phyloP scores from a whole-genome alignment of 2,888 invertebrate genomes.

The Lochmaea crataegi region DNA sequence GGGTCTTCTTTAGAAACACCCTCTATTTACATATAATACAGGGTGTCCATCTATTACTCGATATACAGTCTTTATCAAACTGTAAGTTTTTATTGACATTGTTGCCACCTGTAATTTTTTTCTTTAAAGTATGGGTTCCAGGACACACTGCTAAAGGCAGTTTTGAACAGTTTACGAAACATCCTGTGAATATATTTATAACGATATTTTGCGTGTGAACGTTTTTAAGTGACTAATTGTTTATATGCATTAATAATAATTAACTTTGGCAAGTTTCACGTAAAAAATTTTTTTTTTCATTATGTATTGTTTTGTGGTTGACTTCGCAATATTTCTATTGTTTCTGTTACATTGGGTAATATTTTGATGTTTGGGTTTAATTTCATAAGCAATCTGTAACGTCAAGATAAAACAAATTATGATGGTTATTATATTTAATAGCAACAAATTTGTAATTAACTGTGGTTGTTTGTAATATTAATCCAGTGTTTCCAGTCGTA shows the following conservation, averaged over 20 bases:
- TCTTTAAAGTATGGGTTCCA: too few species aligned
- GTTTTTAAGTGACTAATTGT: conserved; percentile 26
- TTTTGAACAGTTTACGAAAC: neutral
- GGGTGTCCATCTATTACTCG: too few species aligned
- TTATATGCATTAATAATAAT: conserved; percentile 27
- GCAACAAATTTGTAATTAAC: neutral
- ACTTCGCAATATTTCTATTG: conserved; percentile 19
- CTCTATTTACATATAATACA: too few species aligned
- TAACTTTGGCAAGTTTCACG: conserved; percentile 24
- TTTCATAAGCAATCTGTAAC: conserved; percentile 20
- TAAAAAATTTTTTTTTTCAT: conserved; percentile 19
- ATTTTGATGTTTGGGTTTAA: neutral
- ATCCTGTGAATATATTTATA: conserved; percentile 18
- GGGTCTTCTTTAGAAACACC: too few species aligned
- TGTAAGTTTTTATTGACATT: too few species aligned
- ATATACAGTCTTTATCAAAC: too few species aligned
- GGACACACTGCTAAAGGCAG: too few species aligned
- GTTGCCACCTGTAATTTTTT: too few species aligned
- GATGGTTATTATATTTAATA: conserved; percentile 4
- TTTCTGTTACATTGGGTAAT: conserved; percentile 5
- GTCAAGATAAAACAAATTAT: conserved; percentile 10
- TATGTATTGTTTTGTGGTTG: conserved; percentile 26
- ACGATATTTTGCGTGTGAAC: conserved; percentile 26
- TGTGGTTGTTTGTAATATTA: neutral
- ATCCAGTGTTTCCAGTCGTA: neutral